Conservation (phyloP, 2,797 vertebrate genomes). For the Schizothorax lantsangensis region DNA sequence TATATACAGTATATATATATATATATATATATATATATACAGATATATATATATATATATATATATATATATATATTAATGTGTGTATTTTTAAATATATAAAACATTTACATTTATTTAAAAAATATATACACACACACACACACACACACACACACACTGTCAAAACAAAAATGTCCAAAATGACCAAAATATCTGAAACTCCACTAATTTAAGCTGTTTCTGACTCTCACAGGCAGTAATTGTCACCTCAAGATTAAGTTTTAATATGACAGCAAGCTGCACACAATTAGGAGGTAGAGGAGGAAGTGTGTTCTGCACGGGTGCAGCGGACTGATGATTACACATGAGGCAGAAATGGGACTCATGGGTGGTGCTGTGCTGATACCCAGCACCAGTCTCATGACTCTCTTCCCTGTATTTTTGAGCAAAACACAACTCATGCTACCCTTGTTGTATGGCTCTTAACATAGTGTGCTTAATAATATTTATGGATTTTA, state of each 20-base stretch:
- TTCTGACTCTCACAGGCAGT: constrained; percentile 25
- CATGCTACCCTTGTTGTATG: constrained; percentile 17
- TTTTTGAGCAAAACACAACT: constrained; percentile 55
- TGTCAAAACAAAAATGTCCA: background rate
- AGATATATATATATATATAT: background rate
- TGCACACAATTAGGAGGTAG: constrained; percentile 47
- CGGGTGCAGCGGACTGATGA: constrained; percentile 53
- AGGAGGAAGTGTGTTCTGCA: constrained; percentile 58
- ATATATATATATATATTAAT: background rate
- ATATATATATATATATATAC: background rate
- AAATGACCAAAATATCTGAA: constrained; percentile 39
- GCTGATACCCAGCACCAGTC: constrained; percentile 30
- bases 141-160: background rate
- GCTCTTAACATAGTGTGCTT: background rate
- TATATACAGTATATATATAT: background rate
- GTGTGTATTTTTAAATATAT: background rate
- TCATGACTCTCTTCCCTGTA: constrained; percentile 45
- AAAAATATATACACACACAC: background rate
- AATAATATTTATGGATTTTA: background rate
- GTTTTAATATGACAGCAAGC: constrained; percentile 41
- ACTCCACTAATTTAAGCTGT: constrained; percentile 34
- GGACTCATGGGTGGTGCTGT: constrained; percentile 52
- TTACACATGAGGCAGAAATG: constrained; percentile 51
- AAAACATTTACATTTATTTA: background rate
- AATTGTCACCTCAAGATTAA: constrained; percentile 44